These are phyloP conservation scores for Acanthurus lineatus DNA, from an alignment of 2,797 vertebrate genomes.

Conservation along the genomic window DNA sequence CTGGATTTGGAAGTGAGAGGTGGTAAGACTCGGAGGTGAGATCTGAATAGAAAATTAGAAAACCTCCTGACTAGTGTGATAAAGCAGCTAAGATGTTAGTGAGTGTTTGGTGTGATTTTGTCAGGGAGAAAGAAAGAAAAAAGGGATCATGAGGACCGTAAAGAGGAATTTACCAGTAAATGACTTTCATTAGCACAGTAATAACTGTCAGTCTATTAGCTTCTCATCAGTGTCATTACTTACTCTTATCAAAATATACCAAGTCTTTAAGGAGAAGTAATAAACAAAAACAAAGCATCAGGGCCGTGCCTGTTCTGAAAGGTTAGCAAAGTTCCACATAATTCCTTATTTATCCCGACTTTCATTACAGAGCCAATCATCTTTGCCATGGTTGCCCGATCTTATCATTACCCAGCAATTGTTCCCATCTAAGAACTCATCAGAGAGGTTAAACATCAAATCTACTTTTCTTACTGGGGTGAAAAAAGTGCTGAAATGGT, in stretches of 20 bases:
- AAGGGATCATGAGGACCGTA: constrained; percentile 11
- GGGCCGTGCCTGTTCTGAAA: constrained; percentile 42
- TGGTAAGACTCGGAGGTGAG: constrained; percentile 49
- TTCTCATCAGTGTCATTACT: constrained; percentile 39
- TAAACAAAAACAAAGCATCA: constrained; percentile 52
- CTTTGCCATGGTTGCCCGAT: constrained; percentile 76
- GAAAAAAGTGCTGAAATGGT: constrained; percentile 63
- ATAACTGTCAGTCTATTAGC: constrained; percentile 30
- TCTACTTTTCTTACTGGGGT: constrained; percentile 61
- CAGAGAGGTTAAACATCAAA: constrained; percentile 80
- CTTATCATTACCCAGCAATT: constrained; percentile 76
- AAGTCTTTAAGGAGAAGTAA: constrained; percentile 34
- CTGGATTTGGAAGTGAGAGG: constrained; percentile 62
- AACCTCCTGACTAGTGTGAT: constrained; percentile 35
- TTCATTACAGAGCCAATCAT: constrained; percentile 81
- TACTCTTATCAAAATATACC: constrained; percentile 32
- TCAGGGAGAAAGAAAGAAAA: background rate
- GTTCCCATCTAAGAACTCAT: constrained; percentile 78
- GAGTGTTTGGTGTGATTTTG: background rate
- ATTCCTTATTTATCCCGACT: constrained; percentile 70
- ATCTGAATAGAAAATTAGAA: constrained; percentile 60
- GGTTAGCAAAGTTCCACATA: constrained; percentile 58
- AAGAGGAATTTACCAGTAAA: constrained; percentile 33
- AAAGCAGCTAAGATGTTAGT: background rate
- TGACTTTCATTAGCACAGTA: constrained; percentile 33